Base-by-base conservation (phyloP, 1,140 invertebrate genomes). In the Metopolophium dirhodum region DNA sequence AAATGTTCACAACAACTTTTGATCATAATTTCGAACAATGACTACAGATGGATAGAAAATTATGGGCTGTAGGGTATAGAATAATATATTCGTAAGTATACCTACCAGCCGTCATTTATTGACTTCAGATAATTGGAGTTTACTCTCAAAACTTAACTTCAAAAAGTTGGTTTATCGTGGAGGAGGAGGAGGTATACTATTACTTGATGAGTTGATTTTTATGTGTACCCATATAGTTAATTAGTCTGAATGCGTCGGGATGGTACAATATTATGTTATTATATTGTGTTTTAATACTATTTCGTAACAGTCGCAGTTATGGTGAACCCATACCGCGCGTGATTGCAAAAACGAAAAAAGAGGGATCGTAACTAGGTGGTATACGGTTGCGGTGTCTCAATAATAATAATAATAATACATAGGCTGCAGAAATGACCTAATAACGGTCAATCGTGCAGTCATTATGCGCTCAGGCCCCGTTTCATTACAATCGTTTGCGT, bases 351-450 rank as follows among this genome's bases (percentile, higher is more conserved):
- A n/a, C 14, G 18, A 77, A 77, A 54, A 77, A 77, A n/a, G 61
- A 77, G n/a, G 61, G 30, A 77, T 77, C 7, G 30, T n/a, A 77
- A 77, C 30, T 77, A 77, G 61, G 61, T 6, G 30, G 30, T n/a
- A n/a, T 77, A 77, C 14, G 30, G 14, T 77, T 77, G 30, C 49
- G 11, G 49, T 77, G 61, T 77, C 61, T 77, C 61, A 77, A 68
- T 68, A 68, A 14, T 30, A 57, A 61, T 61, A 61, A 61, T 61
- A 68, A 68, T 68, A 77, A 77, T 77, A n/a, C 30, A 77, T n/a
- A 77, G 30, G 57, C 30, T 87, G 54, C 47, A 88, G n/a, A 88
- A 51, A 51, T 88, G n/a, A 88, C 87, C 87, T 88, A 88, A 88
- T 88, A 51, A 88, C 47, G 54, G 54, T 88, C 47, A 51, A 88